Conservation (phyloP, 1,140 invertebrate species). For the Helicoverpa zea region DNA sequence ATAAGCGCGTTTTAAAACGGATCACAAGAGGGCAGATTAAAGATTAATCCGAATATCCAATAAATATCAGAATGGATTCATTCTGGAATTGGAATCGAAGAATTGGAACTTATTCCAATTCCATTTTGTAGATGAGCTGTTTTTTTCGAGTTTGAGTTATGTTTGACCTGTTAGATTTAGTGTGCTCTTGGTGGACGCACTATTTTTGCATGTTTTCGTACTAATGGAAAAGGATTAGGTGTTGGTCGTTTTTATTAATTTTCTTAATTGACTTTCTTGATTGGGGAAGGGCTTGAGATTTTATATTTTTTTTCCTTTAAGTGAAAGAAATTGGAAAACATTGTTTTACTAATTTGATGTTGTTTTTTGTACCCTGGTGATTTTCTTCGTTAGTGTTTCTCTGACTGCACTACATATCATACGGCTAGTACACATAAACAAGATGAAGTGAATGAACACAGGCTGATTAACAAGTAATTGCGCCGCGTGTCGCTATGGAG, state of each 20-base stretch:
- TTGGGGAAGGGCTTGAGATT: conserved; percentile 7
- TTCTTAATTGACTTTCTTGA: conserved; percentile 34
- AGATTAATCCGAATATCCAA: conserved; percentile 84
- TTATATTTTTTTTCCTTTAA: background rate
- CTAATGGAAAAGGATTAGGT: conserved; percentile 48
- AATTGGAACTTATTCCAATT: conserved; percentile 81
- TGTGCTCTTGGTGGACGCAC: conserved; percentile 49
- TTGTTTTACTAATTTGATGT: background rate
- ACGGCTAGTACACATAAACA: background rate
- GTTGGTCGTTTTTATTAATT: conserved; percentile 42
- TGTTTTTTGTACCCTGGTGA: background rate
- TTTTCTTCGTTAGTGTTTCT: background rate
- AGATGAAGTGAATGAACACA: background rate
- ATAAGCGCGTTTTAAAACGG: conserved; percentile 80
- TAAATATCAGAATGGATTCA: conserved; percentile 83
- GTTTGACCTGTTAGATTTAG: conserved; percentile 54
- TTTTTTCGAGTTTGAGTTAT: conserved; percentile 76
- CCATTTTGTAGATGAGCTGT: conserved; percentile 83
- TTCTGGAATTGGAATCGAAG: conserved; percentile 83
- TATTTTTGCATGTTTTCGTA: conserved; percentile 12
- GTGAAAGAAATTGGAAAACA: too few species aligned
- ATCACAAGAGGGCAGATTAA: conserved; percentile 74
- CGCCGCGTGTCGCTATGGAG: conserved; percentile 3
- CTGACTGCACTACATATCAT: too few species aligned
- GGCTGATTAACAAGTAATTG: conserved; percentile 13